Evolutionary conservation across 2,113 vertebrate genomes (phyloP), one percentile per base, ranked within the genome.

Genomic region (Brachyhypopomus occidentalis): DNA sequence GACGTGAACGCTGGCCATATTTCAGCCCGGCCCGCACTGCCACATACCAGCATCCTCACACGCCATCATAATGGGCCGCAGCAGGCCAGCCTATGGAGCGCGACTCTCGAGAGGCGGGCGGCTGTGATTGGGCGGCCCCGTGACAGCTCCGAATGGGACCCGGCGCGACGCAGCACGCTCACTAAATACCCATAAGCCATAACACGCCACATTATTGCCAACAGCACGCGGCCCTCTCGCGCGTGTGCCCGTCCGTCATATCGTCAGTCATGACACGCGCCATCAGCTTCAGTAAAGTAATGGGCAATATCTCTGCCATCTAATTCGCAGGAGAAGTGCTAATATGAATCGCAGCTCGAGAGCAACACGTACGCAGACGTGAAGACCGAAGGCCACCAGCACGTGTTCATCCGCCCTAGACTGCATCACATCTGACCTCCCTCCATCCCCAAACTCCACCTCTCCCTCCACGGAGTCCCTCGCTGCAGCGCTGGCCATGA

Each of bases 1-100:
- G 80, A 86, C 83, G 85, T 80, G 85, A 87, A 64, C 83, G 82
- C 71, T 67, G 87, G 83, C 72, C 78, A 88, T 83, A 78, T 86
- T 83, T 75, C 75, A 56, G 0, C 72, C 69, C 72, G 4, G 27
- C 72, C 41, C 55, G 30, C 62, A 27, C 41, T 41, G 83, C 72
- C 79, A 89, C 82, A 78, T 85, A 80, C 67, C 75, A 45, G 0
- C 72, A 52, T 11, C 9, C 69, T 73, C 4, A 25, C 73, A 34
- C 62, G 45, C 55, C n/a, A 70, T 48, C 4, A 71, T 75, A 72
- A 67, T 67, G 55, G 72, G 79, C 59, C 36, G 77, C 60, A 72
- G 48, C 67, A 75, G 66, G 58, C 60, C 12, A 80, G 58, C 58
- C 73, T 55, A 25, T 75, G 56, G 67, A 83, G 70, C 77, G 38